These are phyloP conservation scores for Diplodus sargus DNA, from an alignment of 2,797 vertebrate species.

Conservation along the genomic window DNA sequence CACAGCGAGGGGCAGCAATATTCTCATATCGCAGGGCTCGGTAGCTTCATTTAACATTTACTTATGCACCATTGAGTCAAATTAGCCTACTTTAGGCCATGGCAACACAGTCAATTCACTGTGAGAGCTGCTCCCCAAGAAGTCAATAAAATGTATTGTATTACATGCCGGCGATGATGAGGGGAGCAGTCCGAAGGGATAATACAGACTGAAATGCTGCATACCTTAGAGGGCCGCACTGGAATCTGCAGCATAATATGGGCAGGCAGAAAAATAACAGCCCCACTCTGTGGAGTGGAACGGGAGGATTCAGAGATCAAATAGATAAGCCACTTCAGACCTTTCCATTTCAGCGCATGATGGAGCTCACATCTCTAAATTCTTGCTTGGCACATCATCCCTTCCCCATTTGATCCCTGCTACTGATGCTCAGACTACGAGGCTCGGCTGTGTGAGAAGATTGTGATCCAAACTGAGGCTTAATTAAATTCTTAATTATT, in stretches of 20 bases:
- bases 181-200: slow-evolving; percentile 67
- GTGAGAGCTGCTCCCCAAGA: slow-evolving; percentile 66
- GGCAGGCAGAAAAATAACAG: slow-evolving; percentile 71
- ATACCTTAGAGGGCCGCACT: slow-evolving; percentile 69
- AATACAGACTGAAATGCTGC: slow-evolving; percentile 67
- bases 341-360: slow-evolving; percentile 76
- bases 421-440: slow-evolving; percentile 61
- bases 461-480: slow-evolving; percentile 71
- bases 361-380: slow-evolving; percentile 72
- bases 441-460: slow-evolving; percentile 58
- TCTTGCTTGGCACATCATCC: slow-evolving; percentile 66
- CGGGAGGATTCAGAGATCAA: slow-evolving; percentile 78
- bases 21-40: slow-evolving; percentile 67
- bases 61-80: slow-evolving; percentile 76
- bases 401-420: slow-evolving; percentile 69
- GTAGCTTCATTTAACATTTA: slow-evolving; percentile 79
- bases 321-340: slow-evolving; percentile 80
- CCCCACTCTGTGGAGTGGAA: slow-evolving; percentile 71
- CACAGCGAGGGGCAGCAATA: slow-evolving; percentile 52
- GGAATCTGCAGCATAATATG: slow-evolving; percentile 74
- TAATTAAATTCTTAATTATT: slow-evolving; percentile 82
- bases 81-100: slow-evolving; percentile 80
- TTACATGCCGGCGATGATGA: slow-evolving; percentile 77
- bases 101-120: slow-evolving; percentile 76
- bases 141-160: slow-evolving; percentile 84